Percentiles rank a stretch among this genome's conserved stretches.
phyloP scores from a whole-genome alignment of 1,140 invertebrate genomes.

The Parapsyche elsis region DNA sequence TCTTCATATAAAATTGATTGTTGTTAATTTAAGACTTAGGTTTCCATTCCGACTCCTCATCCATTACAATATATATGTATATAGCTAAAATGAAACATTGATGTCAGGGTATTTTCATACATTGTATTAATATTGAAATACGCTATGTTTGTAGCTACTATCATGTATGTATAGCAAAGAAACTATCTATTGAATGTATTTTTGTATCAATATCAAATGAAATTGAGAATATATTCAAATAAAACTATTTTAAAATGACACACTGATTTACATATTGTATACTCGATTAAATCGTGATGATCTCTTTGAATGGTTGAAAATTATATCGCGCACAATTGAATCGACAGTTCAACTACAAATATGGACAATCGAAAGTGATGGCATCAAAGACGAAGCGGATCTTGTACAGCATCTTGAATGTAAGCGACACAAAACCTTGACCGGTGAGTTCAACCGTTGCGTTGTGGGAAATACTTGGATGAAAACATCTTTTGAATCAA shows the following conservation, averaged over 20 bases:
- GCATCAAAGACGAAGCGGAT: conserved; percentile 43
- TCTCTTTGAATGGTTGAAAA: too few relatives aligned
- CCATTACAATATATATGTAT: background rate
- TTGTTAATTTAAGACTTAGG: too few relatives aligned
- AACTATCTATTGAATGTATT: background rate
- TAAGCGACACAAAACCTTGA: conserved; percentile 34
- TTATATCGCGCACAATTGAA: background rate
- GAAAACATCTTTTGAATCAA: background rate
- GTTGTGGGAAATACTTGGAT: background rate
- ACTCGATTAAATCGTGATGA: too few relatives aligned
- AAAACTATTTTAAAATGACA: background rate
- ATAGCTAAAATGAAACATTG: background rate
- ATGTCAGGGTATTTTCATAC: conserved; percentile 20
- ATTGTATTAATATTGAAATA: background rate
- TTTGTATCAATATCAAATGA: conserved; percentile 1
- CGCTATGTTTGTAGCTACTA: background rate
- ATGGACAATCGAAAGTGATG: conserved; percentile 46
- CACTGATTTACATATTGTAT: too few relatives aligned
- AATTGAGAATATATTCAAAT: conserved; percentile 2
- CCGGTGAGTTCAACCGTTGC: conserved; percentile 10
- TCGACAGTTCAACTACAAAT: conserved; percentile 9
- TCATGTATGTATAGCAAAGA: background rate
- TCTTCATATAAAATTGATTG: too few relatives aligned
- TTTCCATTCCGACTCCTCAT: too few relatives aligned
- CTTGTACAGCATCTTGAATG: conserved; percentile 9